Evolutionary conservation across 2,113 vertebrate species (phyloP), one percentile per base, ranked within the genome.

Genomic region (Numenius arquata): DNA sequence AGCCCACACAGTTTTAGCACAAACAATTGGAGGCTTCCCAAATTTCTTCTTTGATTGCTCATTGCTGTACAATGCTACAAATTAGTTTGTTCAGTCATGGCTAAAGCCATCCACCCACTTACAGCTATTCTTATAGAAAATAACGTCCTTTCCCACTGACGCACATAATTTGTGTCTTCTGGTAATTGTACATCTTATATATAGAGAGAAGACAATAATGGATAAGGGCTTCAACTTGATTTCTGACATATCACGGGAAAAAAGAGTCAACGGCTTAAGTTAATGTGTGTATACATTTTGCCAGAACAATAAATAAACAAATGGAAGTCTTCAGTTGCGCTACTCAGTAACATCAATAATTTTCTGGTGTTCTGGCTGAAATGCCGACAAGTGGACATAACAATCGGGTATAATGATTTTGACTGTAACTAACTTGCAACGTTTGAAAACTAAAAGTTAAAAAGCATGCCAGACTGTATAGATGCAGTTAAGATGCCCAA

Each of bases 111-210:
- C 93, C 88, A 88, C 96, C 93, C 92, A 90, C 92, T 93, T 84
- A 80, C n/a, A 90, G 76, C 85, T 95, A 92, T 90, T 96, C 76
- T 94, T 86, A 65, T 6, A 89, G 79, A 91, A 96, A 97, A 86
- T 84, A 86, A 72, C 0, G 1, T 93, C 40, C 65, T 86, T 94
- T 90, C 79, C 48, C 48, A 41, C 59, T 92, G 85, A 88, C 8
- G 38, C 85, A 71, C 14, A 9, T 90, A 73, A 96, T 95, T 90
- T 85, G 41, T 77, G 21, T 86, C 63, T 77, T 90, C 65, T 80
- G 59, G 27, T 96, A 90, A 95, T 95, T 92, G 88, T 63, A 59
- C 21, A 41, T 93, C 72, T 90, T 68, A 90, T 77, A 52, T 5
- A 58, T 16, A 20, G 9, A 86, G 45, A 83, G n/a, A 93, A 94